Evolutionary conservation across 1,140 invertebrate species (phyloP), one percentile per base, ranked within the genome.

Genomic region (Drosophila albomicans): DNA sequence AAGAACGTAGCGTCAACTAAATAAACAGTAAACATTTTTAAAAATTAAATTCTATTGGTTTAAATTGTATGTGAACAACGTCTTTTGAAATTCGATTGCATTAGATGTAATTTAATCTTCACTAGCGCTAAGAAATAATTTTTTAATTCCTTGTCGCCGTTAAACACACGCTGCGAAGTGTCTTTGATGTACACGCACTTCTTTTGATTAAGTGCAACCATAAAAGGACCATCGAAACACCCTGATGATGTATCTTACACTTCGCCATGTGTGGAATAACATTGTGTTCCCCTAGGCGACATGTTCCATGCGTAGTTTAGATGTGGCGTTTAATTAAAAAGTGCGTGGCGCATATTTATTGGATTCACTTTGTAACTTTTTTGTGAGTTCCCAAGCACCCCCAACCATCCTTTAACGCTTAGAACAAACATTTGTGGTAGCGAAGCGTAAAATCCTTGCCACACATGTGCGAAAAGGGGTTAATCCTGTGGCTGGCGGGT

Each of bases 21-120:
- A 80, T 74, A 89, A 87, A 75, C 67, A 88, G 68, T 78, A 87
- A 78, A 88, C 74, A 88, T 66, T 78, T 88, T 84, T 78, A 84
- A 87, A 84, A 87, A 77, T 65, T 66, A 56, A 72, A 63, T 67
- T 63, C 68, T 54, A 54, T 63, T 58, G 30, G 41, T 56, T 52
- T 51, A 61, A 43, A 41, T 25, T 25, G 20, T 52, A 58, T 7
- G 52, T 38, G 32, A 56, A 56, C 15, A 56, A 56, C 15, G 30
- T n/a, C 16, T 56, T 64, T 64, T 68, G 16, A 65, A 45, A 41
- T 67, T 48, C 45, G 32, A 81, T 75, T 56, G 25, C 20, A 51
- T 57, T 7, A 25, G 63, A 38, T 49, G 59, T 49, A 11, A 56
- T 46, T 49, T 58, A 46, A 63, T 4, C 43, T 35, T n/a, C 6